These are phyloP conservation scores for Xylota segnis DNA, from an alignment of 2,888 invertebrate species.

Conservation along the genomic window DNA sequence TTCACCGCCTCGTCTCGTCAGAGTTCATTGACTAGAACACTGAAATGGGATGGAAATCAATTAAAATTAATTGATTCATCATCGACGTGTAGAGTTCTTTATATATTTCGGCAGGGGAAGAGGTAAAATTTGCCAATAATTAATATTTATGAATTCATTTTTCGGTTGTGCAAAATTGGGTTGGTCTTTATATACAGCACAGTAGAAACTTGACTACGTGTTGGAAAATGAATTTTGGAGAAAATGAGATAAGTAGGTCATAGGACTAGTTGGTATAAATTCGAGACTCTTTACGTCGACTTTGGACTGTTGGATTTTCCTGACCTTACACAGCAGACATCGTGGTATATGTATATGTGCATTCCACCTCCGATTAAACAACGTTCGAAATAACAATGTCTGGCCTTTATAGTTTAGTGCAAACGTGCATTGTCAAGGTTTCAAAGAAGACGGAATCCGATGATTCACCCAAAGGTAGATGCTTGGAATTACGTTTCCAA, in stretches of 20 bases:
- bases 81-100: background rate
- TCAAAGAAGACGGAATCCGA: background rate
- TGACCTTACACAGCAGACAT: no score
- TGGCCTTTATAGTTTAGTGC: background rate
- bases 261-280: no score
- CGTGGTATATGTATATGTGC: no score
- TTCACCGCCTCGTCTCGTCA: background rate
- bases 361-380: background rate
- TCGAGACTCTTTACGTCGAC: no score
- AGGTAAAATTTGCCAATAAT: background rate
- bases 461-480: background rate
- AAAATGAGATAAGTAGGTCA: no score
- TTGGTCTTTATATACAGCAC: background rate
- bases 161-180: background rate
- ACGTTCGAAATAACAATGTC: background rate
- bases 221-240: no score
- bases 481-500: background rate
- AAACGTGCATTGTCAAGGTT: background rate
- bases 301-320: no score
- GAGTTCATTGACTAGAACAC: slow-evolving; percentile 17
- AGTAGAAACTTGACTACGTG: no score
- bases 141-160: background rate
- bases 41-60: slow-evolving; percentile 9
- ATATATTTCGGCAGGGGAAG: background rate
- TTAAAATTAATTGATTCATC: slow-evolving; percentile 13